Evolutionary conservation across 2,888 invertebrate species (phyloP).

Genomic region (Heliconius cydno): DNA sequence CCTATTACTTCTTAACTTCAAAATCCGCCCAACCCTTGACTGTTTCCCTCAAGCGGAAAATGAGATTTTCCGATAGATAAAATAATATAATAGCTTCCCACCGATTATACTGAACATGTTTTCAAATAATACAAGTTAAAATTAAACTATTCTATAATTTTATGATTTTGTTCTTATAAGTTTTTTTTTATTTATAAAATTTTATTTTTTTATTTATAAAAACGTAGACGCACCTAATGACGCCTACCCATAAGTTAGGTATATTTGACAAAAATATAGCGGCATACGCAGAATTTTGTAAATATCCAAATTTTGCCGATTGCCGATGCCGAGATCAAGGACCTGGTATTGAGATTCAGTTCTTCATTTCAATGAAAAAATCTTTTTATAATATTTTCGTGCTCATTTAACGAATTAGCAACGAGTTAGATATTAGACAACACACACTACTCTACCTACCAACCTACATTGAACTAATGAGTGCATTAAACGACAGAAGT

Average conservation of each 20-base stretch:
- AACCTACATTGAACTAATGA: too few relatives aligned
- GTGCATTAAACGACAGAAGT: too few relatives aligned
- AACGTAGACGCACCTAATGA: too few relatives aligned
- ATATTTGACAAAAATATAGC: background rate
- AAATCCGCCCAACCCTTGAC: conserved; percentile 41
- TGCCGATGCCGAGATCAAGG: background rate
- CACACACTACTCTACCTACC: too few relatives aligned
- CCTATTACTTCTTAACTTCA: conserved; percentile 5
- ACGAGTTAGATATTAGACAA: too few relatives aligned
- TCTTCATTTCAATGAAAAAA: background rate
- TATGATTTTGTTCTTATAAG: too few relatives aligned
- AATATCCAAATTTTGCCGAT: too few relatives aligned
- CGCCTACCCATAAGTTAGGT: background rate
- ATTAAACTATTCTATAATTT: background rate
- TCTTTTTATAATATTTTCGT: too few relatives aligned
- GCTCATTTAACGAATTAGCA: too few relatives aligned
- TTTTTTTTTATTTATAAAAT: too few relatives aligned
- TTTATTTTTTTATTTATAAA: too few relatives aligned
- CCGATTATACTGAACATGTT: conserved; percentile 61
- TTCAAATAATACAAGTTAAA: background rate
- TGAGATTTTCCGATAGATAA: conserved; percentile 79
- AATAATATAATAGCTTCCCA: conserved; percentile 69
- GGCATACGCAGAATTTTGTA: background rate
- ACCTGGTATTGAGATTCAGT: background rate
- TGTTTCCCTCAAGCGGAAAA: conserved; percentile 75